These are phyloP conservation scores for Semaprochilodus insignis DNA, from an alignment of 2,797 vertebrate genomes.

Conservation along the genomic window DNA sequence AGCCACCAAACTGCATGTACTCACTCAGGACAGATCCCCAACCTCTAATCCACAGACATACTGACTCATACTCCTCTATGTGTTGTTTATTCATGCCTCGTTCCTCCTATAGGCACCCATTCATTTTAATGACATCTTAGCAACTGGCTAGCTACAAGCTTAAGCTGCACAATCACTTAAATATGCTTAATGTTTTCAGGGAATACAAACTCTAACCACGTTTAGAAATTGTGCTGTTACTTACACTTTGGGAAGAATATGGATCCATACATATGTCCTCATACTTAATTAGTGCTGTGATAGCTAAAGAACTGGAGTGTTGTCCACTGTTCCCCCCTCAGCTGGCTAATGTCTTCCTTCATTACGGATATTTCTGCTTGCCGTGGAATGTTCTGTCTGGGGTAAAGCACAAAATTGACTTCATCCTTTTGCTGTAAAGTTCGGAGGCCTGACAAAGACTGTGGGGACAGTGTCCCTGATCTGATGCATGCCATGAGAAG, in stretches of 20 bases:
- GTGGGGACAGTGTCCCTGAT: constrained; percentile 40
- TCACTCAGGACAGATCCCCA: too few species aligned
- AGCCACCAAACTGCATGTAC: too few species aligned
- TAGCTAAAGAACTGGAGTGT: background rate
- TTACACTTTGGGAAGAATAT: background rate
- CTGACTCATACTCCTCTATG: too few species aligned
- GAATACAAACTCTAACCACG: too few species aligned
- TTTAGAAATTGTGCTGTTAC: background rate
- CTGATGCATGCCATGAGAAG: constrained; percentile 54
- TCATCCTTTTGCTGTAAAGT: constrained; percentile 62
- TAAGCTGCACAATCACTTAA: too few species aligned
- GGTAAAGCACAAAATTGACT: constrained; percentile 16
- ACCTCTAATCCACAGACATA: too few species aligned
- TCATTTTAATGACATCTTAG: too few species aligned
- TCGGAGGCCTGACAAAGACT: constrained; percentile 66
- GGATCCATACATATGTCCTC: too few species aligned
- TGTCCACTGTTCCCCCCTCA: background rate
- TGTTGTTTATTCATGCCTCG: too few species aligned
- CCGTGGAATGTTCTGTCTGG: background rate
- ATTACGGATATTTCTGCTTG: background rate
- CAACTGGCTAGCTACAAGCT: too few species aligned
- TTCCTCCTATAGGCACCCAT: too few species aligned
- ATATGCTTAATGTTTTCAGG: too few species aligned
- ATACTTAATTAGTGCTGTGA: background rate
- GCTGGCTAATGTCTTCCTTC: background rate